Conservation (phyloP, 1,140 invertebrate species). For the Ceratina australensis region DNA sequence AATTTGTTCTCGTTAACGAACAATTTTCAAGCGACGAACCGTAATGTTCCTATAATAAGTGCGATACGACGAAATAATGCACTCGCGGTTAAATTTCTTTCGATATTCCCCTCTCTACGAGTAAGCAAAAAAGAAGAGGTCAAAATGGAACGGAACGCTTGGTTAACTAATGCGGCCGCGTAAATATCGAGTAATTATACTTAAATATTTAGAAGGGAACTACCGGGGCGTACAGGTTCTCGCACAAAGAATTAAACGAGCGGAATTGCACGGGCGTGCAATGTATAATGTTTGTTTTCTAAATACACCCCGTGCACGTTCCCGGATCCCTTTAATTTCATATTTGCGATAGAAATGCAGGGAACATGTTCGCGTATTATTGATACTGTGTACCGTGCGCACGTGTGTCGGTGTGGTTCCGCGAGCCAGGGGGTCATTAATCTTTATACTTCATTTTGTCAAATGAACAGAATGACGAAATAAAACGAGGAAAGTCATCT, state of each 20-base stretch:
- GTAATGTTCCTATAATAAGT: no score
- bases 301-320: background rate
- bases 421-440: no score
- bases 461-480: no score
- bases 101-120: no score
- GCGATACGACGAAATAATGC: no score
- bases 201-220: conserved; percentile 31
- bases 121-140: background rate
- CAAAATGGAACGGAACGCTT: background rate
- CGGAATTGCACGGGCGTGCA: conserved; percentile 4
- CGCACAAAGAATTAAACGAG: conserved; percentile 28
- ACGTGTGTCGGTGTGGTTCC: background rate
- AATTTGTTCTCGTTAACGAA: no score
- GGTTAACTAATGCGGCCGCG: conserved; percentile 1
- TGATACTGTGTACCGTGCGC: background rate
- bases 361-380: background rate
- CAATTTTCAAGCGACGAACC: no score
- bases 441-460: no score
- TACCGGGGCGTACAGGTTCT: background rate
- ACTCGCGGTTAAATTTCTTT: no score
- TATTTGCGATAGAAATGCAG: background rate
- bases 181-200: conserved; percentile 36
- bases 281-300: conserved; percentile 22
- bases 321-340: conserved; percentile 17
- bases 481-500: no score